Conservation (phyloP, 2,797 vertebrate species). For the Corythornis leucogaster region DNA sequence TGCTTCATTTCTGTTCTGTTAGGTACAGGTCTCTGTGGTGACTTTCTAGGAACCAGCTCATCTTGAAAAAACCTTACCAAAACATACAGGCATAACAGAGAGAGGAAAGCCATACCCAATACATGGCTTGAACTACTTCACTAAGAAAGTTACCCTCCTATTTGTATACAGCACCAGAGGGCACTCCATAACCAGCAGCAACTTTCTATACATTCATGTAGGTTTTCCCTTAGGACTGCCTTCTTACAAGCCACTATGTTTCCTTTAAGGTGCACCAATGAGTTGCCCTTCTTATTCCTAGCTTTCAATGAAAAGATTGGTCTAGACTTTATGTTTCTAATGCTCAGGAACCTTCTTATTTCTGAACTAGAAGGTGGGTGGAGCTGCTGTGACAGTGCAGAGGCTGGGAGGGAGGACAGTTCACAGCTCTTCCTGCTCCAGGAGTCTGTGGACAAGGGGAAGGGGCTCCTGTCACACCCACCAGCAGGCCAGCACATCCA, state of each 20-base stretch:
- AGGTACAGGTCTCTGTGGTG: background rate
- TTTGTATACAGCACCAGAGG: background rate
- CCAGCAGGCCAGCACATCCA: background rate
- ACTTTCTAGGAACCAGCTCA: background rate
- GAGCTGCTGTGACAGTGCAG: background rate
- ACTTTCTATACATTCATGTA: rapidly evolving
- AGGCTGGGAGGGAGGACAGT: background rate
- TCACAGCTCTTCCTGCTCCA: background rate
- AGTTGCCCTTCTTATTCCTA: background rate
- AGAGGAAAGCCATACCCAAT: background rate
- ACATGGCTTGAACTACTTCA: background rate
- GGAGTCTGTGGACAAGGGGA: background rate
- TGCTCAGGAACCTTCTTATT: background rate
- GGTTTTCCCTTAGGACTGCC: background rate
- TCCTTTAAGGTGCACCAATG: rapidly evolving
- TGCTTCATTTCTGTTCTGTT: background rate
- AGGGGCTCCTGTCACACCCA: background rate
- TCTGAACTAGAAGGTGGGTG: background rate
- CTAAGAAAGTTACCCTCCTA: background rate
- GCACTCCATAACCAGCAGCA: background rate
- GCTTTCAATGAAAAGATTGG: background rate
- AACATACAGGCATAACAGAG: background rate
- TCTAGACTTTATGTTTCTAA: background rate
- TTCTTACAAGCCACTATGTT: background rate
- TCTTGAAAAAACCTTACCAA: background rate